phyloP scores from a whole-genome alignment of 2,797 vertebrate species.

The Spheniscus humboldti region DNA sequence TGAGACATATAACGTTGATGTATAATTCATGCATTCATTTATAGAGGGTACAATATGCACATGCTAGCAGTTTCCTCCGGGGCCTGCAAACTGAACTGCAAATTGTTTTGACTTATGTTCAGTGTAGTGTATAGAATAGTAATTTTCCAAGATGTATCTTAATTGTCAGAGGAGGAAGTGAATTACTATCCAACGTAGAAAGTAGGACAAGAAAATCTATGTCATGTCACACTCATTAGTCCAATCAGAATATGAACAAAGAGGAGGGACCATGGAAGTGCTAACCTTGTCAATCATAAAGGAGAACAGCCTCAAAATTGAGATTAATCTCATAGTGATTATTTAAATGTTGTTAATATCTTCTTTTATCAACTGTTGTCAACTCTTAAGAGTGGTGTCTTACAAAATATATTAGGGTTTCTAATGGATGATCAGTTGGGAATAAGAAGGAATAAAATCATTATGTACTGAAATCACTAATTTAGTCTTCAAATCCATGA shows the following conservation, averaged over 20 bases:
- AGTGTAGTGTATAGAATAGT: constrained; percentile 28
- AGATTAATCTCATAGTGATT: neutral
- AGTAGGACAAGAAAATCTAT: constrained; percentile 20
- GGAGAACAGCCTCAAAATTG: neutral
- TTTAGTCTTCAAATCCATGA: neutral
- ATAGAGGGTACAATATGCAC: constrained; percentile 21
- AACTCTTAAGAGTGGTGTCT: neutral
- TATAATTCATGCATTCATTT: constrained; percentile 54
- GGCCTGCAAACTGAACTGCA: constrained; percentile 3
- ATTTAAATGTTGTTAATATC: neutral
- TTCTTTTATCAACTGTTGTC: neutral
- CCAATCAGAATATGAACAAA: neutral
- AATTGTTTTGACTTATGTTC: constrained; percentile 51
- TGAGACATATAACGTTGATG: neutral
- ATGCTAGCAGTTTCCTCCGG: constrained; percentile 31
- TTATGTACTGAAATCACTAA: neutral
- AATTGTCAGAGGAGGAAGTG: constrained; percentile 29
- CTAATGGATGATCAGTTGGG: neutral
- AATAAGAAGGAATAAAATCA: neutral
- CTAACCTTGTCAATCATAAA: constrained; percentile 8
- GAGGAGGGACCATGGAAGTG: neutral
- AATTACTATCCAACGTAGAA: constrained; percentile 9
- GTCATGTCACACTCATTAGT: neutral
- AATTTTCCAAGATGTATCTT: constrained; percentile 33
- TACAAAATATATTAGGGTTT: neutral